A percentile compares a stretch with the other conserved stretches of the same genome.
phyloP scores from a whole-genome alignment of 2,888 invertebrate species.

The Phorcus lineatus region DNA sequence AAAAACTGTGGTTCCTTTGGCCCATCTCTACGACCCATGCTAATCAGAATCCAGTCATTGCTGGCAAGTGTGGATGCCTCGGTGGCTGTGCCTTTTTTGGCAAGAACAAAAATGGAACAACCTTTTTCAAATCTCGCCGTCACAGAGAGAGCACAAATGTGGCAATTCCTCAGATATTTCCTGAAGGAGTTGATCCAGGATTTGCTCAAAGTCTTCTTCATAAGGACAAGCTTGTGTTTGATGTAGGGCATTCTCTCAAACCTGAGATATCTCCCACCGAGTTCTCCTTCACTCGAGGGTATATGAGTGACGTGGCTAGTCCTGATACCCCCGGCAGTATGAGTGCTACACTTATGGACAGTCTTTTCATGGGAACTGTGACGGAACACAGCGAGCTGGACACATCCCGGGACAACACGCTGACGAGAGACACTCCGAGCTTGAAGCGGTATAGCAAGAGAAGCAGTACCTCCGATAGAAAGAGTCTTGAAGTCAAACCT shows the following conservation, averaged over 20 bases:
- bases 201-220: conserved; percentile 96
- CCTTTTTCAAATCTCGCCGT: conserved; percentile 86
- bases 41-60: conserved; percentile 24
- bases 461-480: not conserved
- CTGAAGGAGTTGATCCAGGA: conserved; percentile 82
- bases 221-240: conserved; percentile 89
- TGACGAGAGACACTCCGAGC: not conserved
- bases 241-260: conserved; percentile 88
- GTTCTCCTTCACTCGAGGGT: conserved; percentile 67
- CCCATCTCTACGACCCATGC: conserved; percentile 73
- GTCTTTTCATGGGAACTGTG: not conserved
- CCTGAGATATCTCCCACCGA: conserved; percentile 41
- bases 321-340: conserved; percentile 52
- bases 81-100: conserved; percentile 98
- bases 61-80: conserved; percentile 91
- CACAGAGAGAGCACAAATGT: conserved; percentile 50
- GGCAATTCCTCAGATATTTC: conserved; percentile 67
- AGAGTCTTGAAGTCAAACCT: not conserved
- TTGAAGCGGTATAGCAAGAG: not conserved
- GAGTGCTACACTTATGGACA: conserved; percentile 35
- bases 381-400: not conserved
- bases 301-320: conserved; percentile 66
- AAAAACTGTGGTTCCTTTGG: conserved; percentile 97
- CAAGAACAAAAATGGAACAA: conserved; percentile 89
- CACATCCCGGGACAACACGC: not conserved